Conservation (phyloP, 2,113 vertebrate genomes). For the Otolemur garnettii region DNA sequence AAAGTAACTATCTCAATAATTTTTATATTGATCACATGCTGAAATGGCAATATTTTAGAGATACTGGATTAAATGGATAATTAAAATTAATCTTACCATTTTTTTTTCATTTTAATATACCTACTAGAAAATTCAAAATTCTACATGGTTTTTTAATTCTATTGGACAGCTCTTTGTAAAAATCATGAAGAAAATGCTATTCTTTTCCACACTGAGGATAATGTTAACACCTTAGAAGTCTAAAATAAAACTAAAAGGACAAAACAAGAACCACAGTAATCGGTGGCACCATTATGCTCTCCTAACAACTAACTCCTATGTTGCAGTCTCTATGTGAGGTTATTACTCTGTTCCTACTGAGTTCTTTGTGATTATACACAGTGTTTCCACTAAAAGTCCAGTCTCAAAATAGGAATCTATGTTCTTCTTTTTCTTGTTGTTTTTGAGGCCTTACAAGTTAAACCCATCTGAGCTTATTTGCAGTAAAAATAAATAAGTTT, state of each 20-base stretch:
- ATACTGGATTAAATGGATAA: not conserved
- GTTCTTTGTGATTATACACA: not conserved
- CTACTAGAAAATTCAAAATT: slow-evolving; percentile 15
- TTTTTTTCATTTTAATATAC: slow-evolving; percentile 1
- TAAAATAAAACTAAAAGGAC: not conserved
- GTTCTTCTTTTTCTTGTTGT: not conserved
- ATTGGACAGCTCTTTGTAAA: not conserved
- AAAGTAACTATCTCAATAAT: not conserved
- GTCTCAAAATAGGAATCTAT: not conserved
- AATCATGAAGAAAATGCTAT: not conserved
- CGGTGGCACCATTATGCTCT: not conserved
- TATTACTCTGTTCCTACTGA: not conserved
- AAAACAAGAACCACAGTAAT: not conserved
- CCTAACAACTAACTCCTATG: not conserved
- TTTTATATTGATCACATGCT: not conserved
- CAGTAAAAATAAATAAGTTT: slow-evolving; percentile 11
- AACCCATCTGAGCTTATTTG: not conserved
- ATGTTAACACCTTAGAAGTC: not conserved
- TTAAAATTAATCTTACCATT: not conserved
- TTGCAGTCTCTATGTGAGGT: not conserved
- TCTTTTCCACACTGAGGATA: not conserved
- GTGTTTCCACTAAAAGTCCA: not conserved
- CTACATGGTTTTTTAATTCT: not conserved
- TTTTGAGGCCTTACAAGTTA: not conserved
- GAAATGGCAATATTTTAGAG: not conserved